Base-by-base conservation (phyloP, 2,113 vertebrate species). In the Notarius quadriscutis region DNA sequence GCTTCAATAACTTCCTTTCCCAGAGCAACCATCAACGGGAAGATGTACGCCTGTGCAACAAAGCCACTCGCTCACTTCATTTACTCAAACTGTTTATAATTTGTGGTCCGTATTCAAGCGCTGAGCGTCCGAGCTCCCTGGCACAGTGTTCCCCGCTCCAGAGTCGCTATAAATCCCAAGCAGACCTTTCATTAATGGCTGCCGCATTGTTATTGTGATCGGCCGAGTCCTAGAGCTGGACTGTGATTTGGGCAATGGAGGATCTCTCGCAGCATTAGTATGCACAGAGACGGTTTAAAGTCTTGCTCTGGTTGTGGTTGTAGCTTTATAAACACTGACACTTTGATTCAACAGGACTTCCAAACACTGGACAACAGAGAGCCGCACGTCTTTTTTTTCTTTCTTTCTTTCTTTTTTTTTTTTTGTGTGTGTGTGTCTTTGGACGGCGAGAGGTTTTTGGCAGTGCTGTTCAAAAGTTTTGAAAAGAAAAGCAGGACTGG, bases 1-100 rank as follows among this genome's bases (percentile, higher is more conserved):
- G 95, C 96, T 97, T 96, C 96, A 97, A 97, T 97, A 96, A 97
- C 97, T 99, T 98, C 97, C 97, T 97, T 95, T 98, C 96, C 94
- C 95, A 94, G 94, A 93, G 90, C 94, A 94, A 91, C 95, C 94
- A 95, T 95, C 93, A 87, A 95, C 95, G 95, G 94, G 95, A 96
- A 97, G 95, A 96, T 94, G 92, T 95, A 95, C 92, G 94, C 93
- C 93, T 91, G 91, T 92, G 94, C 94, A 96, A 97, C 96, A 97
- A 97, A 97, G 94, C 92, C 94, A 85, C 93, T 94, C 89, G 75
- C 95, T 97, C 96, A 92, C 93, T 94, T 94, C 94, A 94, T 97
- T 96, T 95, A 94, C 94, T 96, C 94, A 97, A 96, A 96, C 93
- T 95, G 96, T 96, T 95, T 95, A 95, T 97, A 96, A 97, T 97